These are phyloP conservation scores for Potorous gilbertii DNA, from an alignment of 2,797 vertebrate species.

Conservation along the genomic window DNA sequence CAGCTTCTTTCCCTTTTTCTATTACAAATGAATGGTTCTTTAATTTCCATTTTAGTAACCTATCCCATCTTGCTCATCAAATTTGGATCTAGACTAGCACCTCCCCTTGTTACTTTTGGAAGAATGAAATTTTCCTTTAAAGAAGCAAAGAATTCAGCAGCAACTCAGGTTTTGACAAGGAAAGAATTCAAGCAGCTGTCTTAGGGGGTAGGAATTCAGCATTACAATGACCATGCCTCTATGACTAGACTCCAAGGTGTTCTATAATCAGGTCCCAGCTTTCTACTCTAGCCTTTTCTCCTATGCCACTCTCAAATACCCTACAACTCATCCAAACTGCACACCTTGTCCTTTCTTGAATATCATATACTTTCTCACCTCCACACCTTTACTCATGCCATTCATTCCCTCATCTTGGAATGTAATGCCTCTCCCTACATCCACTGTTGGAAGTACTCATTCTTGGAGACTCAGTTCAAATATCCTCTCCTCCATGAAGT, in stretches of 20 bases:
- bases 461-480: not conserved
- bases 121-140: not conserved
- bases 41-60: not conserved
- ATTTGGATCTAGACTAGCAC: not conserved
- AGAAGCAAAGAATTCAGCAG: not conserved
- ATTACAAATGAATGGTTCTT: not conserved
- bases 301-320: not conserved
- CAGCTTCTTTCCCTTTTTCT: not conserved
- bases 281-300: not conserved
- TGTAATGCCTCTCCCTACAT: not conserved
- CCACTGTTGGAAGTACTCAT: not conserved
- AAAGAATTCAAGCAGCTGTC: not conserved
- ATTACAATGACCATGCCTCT: not conserved
- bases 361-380: not conserved
- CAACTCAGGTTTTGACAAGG: not conserved
- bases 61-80: not conserved
- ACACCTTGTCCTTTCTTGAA: not conserved
- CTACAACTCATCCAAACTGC: not conserved
- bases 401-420: not conserved
- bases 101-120: not conserved
- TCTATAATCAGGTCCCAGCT: not conserved
- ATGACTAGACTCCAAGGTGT: not conserved
- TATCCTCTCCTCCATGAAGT: not conserved
- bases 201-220: not conserved
- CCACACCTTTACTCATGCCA: not conserved